Evolutionary conservation across 2,113 vertebrate genomes (phyloP).

Genomic region (Microtus oregoni): DNA sequence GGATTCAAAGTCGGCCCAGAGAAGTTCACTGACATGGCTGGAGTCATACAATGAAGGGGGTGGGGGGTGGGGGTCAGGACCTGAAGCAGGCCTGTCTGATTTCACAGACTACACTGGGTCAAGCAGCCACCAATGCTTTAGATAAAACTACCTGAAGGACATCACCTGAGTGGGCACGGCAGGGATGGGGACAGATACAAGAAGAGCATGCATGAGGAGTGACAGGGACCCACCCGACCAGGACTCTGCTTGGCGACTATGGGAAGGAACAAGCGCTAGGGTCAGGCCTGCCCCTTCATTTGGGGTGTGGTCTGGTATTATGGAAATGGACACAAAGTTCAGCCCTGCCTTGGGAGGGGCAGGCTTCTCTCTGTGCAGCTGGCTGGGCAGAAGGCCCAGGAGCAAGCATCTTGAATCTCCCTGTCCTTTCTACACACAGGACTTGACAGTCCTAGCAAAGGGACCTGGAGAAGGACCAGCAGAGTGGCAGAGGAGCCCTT

Average conservation of each 20-base stretch:
- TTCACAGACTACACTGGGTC: neutral
- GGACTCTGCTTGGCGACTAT: neutral
- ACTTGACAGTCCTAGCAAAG: neutral
- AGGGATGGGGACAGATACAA: neutral
- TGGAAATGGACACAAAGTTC: neutral
- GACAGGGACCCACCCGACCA: neutral
- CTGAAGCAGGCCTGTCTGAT: neutral
- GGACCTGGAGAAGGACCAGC: neutral
- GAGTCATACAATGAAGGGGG: neutral
- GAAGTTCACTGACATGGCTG: neutral
- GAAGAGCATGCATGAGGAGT: neutral
- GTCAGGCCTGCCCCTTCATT: neutral
- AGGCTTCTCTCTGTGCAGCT: neutral
- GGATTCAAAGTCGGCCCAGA: neutral
- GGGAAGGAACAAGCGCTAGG: neutral
- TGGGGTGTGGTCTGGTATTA: neutral
- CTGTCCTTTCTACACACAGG: neutral
- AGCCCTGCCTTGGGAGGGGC: neutral
- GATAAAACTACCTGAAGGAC: neutral
- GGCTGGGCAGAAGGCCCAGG: neutral
- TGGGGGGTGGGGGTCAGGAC: neutral
- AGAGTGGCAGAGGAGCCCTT: neutral
- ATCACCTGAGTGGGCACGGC: neutral
- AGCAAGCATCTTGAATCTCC: neutral
- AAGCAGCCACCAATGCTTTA: rapidly evolving